Base-by-base conservation (phyloP, 2,797 vertebrate species). In the Vultur gryphus region DNA sequence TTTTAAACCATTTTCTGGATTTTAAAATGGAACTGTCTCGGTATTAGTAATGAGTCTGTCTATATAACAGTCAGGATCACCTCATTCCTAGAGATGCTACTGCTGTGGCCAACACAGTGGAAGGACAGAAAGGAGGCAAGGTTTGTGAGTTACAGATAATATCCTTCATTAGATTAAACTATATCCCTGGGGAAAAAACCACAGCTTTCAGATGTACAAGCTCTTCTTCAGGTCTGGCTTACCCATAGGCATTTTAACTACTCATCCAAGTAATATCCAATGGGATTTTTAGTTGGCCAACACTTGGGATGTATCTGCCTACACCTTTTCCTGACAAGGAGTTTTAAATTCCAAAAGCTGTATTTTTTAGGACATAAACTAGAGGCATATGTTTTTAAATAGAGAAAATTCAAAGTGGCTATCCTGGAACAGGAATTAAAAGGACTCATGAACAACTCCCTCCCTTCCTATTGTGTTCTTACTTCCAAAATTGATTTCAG, bases 1-100 rank as follows among this genome's bases (percentile, higher is more conserved):
- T 86, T 81, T 77, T 3, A 67, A 77, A 13, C 13, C 0, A 1
- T 52, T 80, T 77, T 31, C 35, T 85, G 44, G 33, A 67, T 62
- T 85, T 95, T 44, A 57, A 76, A 65, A 54, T 39, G 0, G 0
- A 87, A 10, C 35, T 37, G 2, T 49, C 35, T 89, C 2, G 0
- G 5, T 43, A 8, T 54, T 23, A 58, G 11, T 18, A 19, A 65
- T 8, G 31, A 69, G 10, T 57, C 10, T 51, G n/a, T 23, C 49
- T 43, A 5, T 44, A 9, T 35, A 67, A 25, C 6, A 18, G 4
- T 24, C 24, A 41, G 33, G 41, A 72, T 57, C 44, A 57, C 16
- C 43, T 91, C 48, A 19, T 79, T 49, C 62, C 46, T 18, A 7
- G 39, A 43, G 66, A 7, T 58, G 69, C 26, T 64, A 16, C 48